Base-by-base conservation (phyloP, 2,797 vertebrate genomes). In the Protonibea diacanthus region DNA sequence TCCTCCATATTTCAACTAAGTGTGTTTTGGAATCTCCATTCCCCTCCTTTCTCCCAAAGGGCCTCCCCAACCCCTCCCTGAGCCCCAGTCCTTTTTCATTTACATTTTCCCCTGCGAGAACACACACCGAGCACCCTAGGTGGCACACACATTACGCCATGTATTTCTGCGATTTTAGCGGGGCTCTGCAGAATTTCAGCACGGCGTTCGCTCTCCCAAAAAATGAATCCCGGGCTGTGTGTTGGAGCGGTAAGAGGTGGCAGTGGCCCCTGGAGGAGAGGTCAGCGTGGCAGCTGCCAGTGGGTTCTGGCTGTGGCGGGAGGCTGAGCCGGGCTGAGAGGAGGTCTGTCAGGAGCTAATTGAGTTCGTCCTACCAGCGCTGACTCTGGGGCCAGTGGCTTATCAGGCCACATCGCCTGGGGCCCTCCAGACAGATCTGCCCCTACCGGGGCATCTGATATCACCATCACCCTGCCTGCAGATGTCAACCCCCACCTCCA, bases 271-370 rank as follows among this genome's bases (percentile, higher is more conserved):
- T 89, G 86, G 85, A 90, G 89, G 81, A 90, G 90, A 90, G 94
- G 93, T 93, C 93, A 92, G 82, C 21, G 53, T 85, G 90, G 93
- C 91, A 91, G 93, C 91, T 93, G 92, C 92, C 90, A 83, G 86
- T 74, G 81, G 91, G 89, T 82, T 82, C 87, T 78, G 81, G 89
- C 86, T 82, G 87, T 85, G 91, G 88, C 70, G 78, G 77, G 85
- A 90, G 82, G 81, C 88, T 72, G 86, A 83, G 86, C 71, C 40
- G 85, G 88, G 89, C 89, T 87, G 85, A 89, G 90, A 88, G 88
- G 74, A 83, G 91, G 93, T 93, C 90, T 95, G 93, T 95, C 93
- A 95, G 91, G 91, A 94, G 95, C 94, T 96, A 95, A 95, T 95
- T 96, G 94, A 95, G 95, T 96, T 95, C 87, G 92, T 93, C 93